Conservation (phyloP, 1,140 invertebrate species). For the Drosophila baimaii region DNA sequence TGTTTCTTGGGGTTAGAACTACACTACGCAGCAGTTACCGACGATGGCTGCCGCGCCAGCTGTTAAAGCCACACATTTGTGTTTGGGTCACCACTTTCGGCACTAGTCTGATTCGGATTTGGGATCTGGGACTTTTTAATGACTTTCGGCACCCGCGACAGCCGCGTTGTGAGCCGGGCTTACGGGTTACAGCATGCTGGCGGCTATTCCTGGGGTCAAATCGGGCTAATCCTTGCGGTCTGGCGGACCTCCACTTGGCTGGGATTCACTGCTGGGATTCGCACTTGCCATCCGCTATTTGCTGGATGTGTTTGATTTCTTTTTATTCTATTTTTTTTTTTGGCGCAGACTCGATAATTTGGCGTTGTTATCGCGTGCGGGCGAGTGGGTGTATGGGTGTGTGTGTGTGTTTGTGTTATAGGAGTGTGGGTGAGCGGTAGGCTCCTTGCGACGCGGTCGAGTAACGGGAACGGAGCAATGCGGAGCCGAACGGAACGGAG, state of each 20-base stretch:
- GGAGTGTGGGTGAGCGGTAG: constrained; percentile 47
- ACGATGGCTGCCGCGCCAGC: constrained; percentile 31
- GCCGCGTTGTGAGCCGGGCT: constrained; percentile 2
- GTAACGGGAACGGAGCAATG: constrained; percentile 22
- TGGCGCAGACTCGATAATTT: constrained; percentile 81
- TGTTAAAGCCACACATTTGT: constrained; percentile 62
- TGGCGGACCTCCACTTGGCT: constrained; percentile 23
- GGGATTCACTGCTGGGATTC: constrained; percentile 35
- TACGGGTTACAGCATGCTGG: constrained; percentile 24
- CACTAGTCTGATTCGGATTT: constrained; percentile 22
- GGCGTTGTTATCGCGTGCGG: constrained; percentile 68
- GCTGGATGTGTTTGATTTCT: constrained; percentile 5
- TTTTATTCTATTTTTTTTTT: constrained; percentile 4
- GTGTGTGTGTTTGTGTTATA: constrained; percentile 21
- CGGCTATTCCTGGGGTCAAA: constrained; percentile 26
- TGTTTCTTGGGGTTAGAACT: constrained; percentile 7
- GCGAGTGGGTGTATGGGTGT: constrained; percentile 22
- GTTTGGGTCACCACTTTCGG: constrained; percentile 39
- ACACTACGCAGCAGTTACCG: constrained; percentile 35
- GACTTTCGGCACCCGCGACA: constrained; percentile 16
- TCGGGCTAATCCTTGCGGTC: constrained; percentile 16
- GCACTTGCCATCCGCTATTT: constrained; percentile 59
- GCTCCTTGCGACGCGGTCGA: constrained; percentile 61
- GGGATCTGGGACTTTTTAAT: not conserved
- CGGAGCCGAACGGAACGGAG: constrained; percentile 25